Evolutionary conservation across 2,113 vertebrate species (phyloP), one percentile per base, ranked within the genome.

Genomic region (Oryzias curvinotus): DNA sequence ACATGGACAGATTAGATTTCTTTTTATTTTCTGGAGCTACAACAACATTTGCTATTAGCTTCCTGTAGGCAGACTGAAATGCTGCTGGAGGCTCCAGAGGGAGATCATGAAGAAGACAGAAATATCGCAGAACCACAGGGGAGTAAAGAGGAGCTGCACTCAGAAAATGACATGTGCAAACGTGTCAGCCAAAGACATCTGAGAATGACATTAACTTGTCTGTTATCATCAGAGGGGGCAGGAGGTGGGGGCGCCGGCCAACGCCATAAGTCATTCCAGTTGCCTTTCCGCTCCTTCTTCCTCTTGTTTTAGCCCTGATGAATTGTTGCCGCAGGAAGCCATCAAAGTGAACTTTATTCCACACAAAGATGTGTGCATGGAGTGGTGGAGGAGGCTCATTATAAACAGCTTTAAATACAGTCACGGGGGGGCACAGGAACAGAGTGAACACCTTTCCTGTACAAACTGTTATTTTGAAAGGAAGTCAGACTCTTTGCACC

Each of bases 101-200:
- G 78, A 81, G 73, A 78, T 55, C 14, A 41, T 0, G 3, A 76
- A 56, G 28, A 12, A 54, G 80, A 75, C 74, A 23, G 62, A 87
- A 86, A 87, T 85, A 82, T 67, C 70, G 59, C 14, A 47, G 57
- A 68, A 65, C 62, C 73, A 49, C 78, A 36, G 67, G 85, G 83
- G 77, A 85, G 59, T 26, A 42, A 36, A 17, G 49, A 57, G 19
- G 49, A 70, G 42, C 53, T 62, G 26, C 53, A 61, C 68, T 54
- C 43, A 52, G 48, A 57, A 78, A 75, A 74, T 60, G 65, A 74
- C 65, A 69, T 57, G 44, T 12, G 63, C 30, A 44, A 43, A 56
- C 57, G 68, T 8, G 7, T 58, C 43, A 72, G 43, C 44, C 23
- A 44, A 10, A 43, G 50, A 76, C 87, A 83, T 87, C 76, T 82